These are phyloP conservation scores for Shargacucullia verbasci DNA, from an alignment of 2,888 invertebrate species.

Conservation along the genomic window DNA sequence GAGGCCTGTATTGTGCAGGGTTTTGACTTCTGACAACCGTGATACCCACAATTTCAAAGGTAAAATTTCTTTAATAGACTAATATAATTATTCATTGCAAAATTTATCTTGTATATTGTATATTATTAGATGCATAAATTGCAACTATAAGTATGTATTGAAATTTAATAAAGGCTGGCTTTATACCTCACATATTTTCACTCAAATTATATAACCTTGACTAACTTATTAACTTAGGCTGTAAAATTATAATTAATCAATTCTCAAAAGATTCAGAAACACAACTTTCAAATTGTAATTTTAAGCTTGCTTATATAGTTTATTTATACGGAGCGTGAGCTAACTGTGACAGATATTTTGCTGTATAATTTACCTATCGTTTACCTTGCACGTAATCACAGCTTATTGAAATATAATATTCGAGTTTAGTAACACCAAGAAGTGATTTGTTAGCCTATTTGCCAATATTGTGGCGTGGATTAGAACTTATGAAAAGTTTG, in stretches of 20 bases:
- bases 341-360: constrained; percentile 9
- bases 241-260: constrained; percentile 10
- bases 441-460: constrained; percentile 40
- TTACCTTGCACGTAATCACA: constrained; percentile 30
- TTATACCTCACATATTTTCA: neutral
- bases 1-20: no score
- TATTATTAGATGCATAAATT: no score
- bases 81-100: no score
- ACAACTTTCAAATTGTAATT: constrained; percentile 10
- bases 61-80: no score
- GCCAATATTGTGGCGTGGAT: constrained; percentile 39
- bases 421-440: constrained; percentile 33
- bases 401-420: constrained; percentile 29
- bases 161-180: neutral
- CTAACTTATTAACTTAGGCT: constrained; percentile 6
- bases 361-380: constrained; percentile 3
- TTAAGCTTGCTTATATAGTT: constrained; percentile 18
- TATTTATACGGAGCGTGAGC: constrained; percentile 13
- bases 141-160: no score
- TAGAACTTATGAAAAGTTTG: constrained; percentile 49
- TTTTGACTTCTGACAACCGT: no score
- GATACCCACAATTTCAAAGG: no score
- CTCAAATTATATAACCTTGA: neutral
- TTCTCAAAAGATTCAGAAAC: constrained; percentile 14
- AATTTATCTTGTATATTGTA: no score